A percentile compares a stretch with the other conserved stretches of the same genome.
phyloP scores from a whole-genome alignment of 2,888 invertebrate species.

The Chorisops tibialis region DNA sequence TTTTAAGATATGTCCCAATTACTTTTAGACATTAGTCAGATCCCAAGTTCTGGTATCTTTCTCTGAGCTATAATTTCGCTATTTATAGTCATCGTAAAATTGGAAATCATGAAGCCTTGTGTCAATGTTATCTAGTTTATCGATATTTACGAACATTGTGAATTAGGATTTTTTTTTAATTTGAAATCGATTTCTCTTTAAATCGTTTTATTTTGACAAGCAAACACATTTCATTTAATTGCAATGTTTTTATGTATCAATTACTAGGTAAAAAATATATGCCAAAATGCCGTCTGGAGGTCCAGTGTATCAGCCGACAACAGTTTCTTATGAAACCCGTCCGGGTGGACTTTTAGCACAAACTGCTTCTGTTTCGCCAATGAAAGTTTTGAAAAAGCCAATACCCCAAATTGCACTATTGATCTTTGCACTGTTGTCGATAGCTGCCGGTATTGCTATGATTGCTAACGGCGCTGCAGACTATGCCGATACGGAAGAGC shows the following conservation, averaged over 20 bases:
- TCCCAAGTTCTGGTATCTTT: too few species aligned
- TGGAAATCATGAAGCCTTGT: too few species aligned
- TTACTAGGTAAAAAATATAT: constrained; percentile 22
- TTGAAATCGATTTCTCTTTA: too few species aligned
- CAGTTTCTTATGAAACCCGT: constrained; percentile 68
- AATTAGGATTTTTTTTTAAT: too few species aligned
- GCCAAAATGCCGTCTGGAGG: constrained; percentile 62
- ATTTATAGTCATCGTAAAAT: too few species aligned
- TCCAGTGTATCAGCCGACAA: constrained; percentile 75
- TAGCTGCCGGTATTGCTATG: constrained; percentile 55
- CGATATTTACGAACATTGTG: too few species aligned
- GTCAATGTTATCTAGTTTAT: too few species aligned
- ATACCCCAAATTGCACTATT: constrained; percentile 42
- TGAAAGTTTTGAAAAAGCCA: constrained; percentile 42
- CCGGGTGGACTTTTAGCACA: constrained; percentile 49
- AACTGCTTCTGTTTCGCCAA: constrained; percentile 42
- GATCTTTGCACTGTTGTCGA: constrained; percentile 42
- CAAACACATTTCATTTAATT: too few species aligned
- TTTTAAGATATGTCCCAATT: too few species aligned
- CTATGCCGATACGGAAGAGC: constrained; percentile 54
- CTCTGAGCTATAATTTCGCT: too few species aligned
- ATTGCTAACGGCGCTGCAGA: constrained; percentile 63
- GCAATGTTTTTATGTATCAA: background rate
- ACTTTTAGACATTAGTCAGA: too few species aligned
- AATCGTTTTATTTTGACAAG: too few species aligned